Conservation (phyloP, 2,888 invertebrate species). For the Diachrysia chrysitis region DNA sequence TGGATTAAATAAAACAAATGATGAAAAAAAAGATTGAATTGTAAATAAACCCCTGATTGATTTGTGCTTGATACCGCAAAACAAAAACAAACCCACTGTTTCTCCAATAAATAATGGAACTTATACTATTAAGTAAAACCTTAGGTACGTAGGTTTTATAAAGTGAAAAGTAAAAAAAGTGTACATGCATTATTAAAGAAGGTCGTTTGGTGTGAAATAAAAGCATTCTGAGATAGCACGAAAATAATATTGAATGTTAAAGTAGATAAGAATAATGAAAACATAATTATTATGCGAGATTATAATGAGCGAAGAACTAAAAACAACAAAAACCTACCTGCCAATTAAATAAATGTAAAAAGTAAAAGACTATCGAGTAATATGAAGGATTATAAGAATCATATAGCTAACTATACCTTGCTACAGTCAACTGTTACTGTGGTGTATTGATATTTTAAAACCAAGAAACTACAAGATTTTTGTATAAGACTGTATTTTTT, state of each 20-base stretch:
- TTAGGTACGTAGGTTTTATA: too few species aligned
- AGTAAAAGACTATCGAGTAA: not conserved
- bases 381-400: not conserved
- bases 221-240: slow-evolving; percentile 1
- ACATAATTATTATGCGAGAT: slow-evolving; percentile 27
- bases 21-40: too few species aligned
- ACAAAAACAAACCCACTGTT: too few species aligned
- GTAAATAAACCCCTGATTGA: too few species aligned
- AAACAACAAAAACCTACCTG: slow-evolving; percentile 23
- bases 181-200: not conserved
- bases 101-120: too few species aligned
- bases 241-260: slow-evolving; percentile 3
- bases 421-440: not conserved
- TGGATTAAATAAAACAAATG: too few species aligned
- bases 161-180: not conserved
- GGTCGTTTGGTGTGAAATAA: slow-evolving; percentile 2
- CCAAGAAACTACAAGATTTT: too few species aligned
- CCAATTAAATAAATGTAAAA: slow-evolving; percentile 13
- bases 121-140: too few species aligned
- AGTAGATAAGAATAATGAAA: slow-evolving; percentile 18
- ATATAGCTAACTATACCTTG: not conserved
- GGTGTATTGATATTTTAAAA: too few species aligned
- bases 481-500: too few species aligned
- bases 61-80: too few species aligned
- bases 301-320: slow-evolving; percentile 5